phyloP scores from a whole-genome alignment of 2,113 vertebrate genomes.

The Rhodinocichla rosea region DNA sequence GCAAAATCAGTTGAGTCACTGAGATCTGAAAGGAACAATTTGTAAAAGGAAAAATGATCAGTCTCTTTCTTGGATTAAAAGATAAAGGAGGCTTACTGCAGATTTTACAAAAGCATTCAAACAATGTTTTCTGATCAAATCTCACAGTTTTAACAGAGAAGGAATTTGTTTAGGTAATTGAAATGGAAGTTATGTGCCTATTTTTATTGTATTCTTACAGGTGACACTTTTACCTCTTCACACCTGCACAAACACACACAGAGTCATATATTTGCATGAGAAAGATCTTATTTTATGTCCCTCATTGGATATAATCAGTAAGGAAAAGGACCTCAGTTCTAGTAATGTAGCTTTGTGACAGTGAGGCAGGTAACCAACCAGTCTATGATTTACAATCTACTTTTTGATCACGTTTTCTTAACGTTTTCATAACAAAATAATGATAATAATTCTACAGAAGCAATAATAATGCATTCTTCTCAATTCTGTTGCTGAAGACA shows the following conservation, averaged over 20 bases:
- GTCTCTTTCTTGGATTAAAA: neutral
- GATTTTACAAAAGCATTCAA: neutral
- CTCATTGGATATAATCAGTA: neutral
- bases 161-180: neutral
- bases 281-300: neutral
- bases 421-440: neutral
- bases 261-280: neutral
- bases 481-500: neutral
- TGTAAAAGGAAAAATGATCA: neutral
- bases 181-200: neutral
- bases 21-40: neutral
- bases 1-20: neutral
- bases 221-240: neutral
- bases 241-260: neutral
- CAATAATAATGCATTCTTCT: neutral
- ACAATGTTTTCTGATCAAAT: neutral
- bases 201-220: neutral
- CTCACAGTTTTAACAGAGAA: neutral
- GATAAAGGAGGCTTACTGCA: neutral
- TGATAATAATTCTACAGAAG: neutral
- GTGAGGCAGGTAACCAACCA: neutral
- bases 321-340: neutral
- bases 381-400: neutral
- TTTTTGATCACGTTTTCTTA: neutral
- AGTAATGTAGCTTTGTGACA: neutral